Evolutionary conservation across 2,797 vertebrate species (phyloP), one percentile per base, ranked within the genome.

Genomic region (Characodon lateralis): DNA sequence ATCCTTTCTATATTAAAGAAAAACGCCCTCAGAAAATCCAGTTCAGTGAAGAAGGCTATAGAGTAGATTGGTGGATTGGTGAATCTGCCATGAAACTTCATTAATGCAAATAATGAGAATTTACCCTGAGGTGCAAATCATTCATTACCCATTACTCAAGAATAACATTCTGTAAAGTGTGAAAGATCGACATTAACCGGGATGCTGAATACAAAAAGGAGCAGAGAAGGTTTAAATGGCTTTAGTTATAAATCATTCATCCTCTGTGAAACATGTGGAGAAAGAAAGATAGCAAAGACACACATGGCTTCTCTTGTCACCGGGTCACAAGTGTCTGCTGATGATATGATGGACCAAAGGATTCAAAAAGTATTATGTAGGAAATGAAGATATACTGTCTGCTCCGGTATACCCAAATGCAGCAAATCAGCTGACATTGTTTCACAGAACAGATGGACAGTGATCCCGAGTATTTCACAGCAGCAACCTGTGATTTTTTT

Each of bases 31-130:
- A 28, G 51, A 58, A 76, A 41, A 76, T 58, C 53, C 66, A 70
- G 75, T 43, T 55, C 70, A 76, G n/a, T 58, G 20, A 63, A 71
- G 69, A 78, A 51, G 20, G 41, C 76, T 51, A 9, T 77, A 12
- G 69, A 77, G 56, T 10, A 51, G 69, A 59, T 24, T 41, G 41
- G 61, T 24, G 39, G 28, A 63, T 78, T 43, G 14, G 48, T 77
- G 61, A 56, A 73, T 75, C 48, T 50, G 59, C 31, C 56, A 48
- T 71, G 28, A 77, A 77, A 77, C 68, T 77, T 77, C 53, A 48
- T 70, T 55, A 59, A 55, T 59, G 68, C 68, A 61, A 61, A 77
- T 35, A 56, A 43, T 10, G 43, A 71, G 28, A 59, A 31, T 72
- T 72, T 61, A 26, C 53, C 48, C 41, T 22, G 50, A 76, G 65